Evolutionary conservation across 2,113 vertebrate species (phyloP).

Genomic region (Oncorhynchus clarkii): DNA sequence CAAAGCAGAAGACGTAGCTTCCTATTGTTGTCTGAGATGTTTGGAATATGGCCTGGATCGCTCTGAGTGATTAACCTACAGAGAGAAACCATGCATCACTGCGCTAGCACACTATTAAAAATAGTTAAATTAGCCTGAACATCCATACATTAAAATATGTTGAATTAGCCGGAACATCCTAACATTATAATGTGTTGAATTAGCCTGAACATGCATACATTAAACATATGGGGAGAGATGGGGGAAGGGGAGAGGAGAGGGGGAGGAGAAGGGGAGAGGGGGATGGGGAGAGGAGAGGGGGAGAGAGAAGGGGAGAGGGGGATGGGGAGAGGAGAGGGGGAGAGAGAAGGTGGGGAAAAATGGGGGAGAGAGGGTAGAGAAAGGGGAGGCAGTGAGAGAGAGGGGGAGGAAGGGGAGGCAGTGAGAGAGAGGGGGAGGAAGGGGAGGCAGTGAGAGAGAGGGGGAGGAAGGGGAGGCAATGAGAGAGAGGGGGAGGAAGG

Average conservation of each 20-base stretch:
- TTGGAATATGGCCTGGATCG: slow-evolving; percentile 48
- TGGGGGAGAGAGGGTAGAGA: slow-evolving; percentile 12
- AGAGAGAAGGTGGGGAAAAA: too few species aligned
- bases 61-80: slow-evolving; percentile 23
- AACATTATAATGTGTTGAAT: slow-evolving; percentile 47
- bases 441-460: slow-evolving; percentile 12
- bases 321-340: too few species aligned
- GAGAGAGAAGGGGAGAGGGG: slow-evolving; percentile 1
- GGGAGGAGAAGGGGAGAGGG: background rate
- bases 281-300: background rate
- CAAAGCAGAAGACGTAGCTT: slow-evolving; percentile 46
- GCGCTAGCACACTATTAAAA: slow-evolving; percentile 59
- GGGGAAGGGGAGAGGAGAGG: slow-evolving; percentile 17
- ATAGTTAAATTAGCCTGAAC: slow-evolving; percentile 54
- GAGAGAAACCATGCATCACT: slow-evolving; percentile 57
- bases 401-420: too few species aligned
- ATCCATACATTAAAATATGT: slow-evolving; percentile 66
- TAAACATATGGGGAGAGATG: too few species aligned
- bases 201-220: too few species aligned
- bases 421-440: slow-evolving; percentile 26
- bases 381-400: slow-evolving; percentile 18
- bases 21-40: slow-evolving; percentile 50
- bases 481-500: background rate
- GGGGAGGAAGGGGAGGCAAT: slow-evolving; percentile 10
- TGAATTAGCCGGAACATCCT: slow-evolving; percentile 65